phyloP scores from a whole-genome alignment of 2,888 invertebrate genomes.

The Tigriopus californicus region DNA sequence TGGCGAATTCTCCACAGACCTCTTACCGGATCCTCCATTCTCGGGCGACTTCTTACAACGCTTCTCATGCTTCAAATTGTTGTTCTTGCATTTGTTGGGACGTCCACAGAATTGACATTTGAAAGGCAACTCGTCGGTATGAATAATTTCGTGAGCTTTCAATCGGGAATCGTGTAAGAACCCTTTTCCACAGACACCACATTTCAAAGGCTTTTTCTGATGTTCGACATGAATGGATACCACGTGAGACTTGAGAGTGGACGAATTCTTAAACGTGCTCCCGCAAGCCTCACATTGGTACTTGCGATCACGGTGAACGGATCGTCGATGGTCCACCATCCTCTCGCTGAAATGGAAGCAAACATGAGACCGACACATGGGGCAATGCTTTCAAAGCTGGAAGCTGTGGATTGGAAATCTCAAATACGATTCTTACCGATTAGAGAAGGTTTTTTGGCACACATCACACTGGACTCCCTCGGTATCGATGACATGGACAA shows the following conservation, averaged over 20 bases:
- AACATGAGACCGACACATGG: too few relatives aligned
- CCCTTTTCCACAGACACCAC: constrained; percentile 59
- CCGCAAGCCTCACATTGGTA: constrained; percentile 61
- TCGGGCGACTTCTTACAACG: too few relatives aligned
- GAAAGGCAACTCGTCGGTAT: constrained; percentile 60
- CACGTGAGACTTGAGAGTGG: constrained; percentile 70
- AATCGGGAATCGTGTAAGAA: constrained; percentile 63
- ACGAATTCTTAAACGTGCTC: constrained; percentile 68
- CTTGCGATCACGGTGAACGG: constrained; percentile 52
- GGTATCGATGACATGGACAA: too few relatives aligned
- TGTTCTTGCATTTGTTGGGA: constrained; percentile 69
- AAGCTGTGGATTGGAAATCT: too few relatives aligned
- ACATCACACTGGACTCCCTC: too few relatives aligned
- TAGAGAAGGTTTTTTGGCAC: too few relatives aligned
- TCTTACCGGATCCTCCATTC: too few relatives aligned
- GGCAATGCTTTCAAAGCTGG: too few relatives aligned
- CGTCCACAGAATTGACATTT: constrained; percentile 78
- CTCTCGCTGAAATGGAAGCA: too few relatives aligned
- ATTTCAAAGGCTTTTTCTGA: constrained; percentile 64
- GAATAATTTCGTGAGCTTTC: constrained; percentile 64
- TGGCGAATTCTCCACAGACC: too few relatives aligned
- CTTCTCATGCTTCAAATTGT: too few relatives aligned
- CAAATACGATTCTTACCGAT: too few relatives aligned
- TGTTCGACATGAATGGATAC: constrained; percentile 64
- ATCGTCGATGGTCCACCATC: constrained; percentile 51